Evolutionary conservation across 2,888 invertebrate genomes (phyloP).

Genomic region (Hypomecis punctinalis): DNA sequence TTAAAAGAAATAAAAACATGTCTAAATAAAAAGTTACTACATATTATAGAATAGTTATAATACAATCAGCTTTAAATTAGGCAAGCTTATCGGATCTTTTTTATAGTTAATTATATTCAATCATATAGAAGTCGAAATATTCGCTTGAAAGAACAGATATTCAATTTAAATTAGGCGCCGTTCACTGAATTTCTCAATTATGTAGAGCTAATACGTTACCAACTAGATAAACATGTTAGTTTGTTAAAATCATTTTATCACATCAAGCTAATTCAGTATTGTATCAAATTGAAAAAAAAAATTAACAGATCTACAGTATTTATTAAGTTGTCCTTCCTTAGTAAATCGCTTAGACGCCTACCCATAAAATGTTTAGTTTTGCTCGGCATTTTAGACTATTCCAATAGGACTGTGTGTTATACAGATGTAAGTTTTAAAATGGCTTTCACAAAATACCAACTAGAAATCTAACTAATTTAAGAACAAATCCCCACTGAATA

Average conservation of each 20-base stretch:
- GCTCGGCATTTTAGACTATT: not conserved
- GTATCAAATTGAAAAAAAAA: not conserved
- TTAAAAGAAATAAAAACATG: conserved; percentile 33
- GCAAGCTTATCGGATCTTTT: conserved; percentile 47
- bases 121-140: conserved; percentile 31
- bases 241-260: not conserved
- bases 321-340: not conserved
- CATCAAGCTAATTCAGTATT: not conserved
- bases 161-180: conserved; percentile 6
- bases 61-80: conserved; percentile 56
- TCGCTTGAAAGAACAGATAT: conserved; percentile 2
- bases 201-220: conserved; percentile 7
- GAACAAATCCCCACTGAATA: not conserved
- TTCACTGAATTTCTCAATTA: not conserved
- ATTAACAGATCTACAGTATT: not conserved
- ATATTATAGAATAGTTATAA: conserved; percentile 49
- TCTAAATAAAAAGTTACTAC: conserved; percentile 51
- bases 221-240: not conserved
- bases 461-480: conserved; percentile 19
- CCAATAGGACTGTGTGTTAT: not conserved
- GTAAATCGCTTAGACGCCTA: not conserved
- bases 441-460: conserved; percentile 18
- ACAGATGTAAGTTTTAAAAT: conserved; percentile 10
- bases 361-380: not conserved
- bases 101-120: conserved; percentile 32